Evolutionary conservation across 2,113 vertebrate species (phyloP), one percentile per base, ranked within the genome.

Genomic region (Castor canadensis): DNA sequence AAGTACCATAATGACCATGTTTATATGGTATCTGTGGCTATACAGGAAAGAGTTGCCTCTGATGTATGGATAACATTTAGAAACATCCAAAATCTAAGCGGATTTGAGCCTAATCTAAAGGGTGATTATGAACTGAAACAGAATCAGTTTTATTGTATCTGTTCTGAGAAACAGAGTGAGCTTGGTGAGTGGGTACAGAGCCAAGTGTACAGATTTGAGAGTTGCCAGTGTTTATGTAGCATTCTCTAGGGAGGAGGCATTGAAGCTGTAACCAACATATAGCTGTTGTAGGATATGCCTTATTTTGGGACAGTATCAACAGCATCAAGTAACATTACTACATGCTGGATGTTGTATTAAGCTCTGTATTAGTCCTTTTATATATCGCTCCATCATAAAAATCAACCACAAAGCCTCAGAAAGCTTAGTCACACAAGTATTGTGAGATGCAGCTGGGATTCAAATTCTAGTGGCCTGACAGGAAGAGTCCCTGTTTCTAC

Each of bases 41-140:
- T 82, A 77, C n/a, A n/a, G n/a, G n/a, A n/a, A 85, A 81, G 75
- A 56, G 38, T 76, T 43, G 17, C 40, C 60, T 85, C 28, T 54
- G 75, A 72, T 86, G 19, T 81, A 38, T 60, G 58, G 30, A 5
- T 66, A 75, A 82, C 8, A 43, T 76, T 86, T 92, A 60, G 60
- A 86, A 91, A 93, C 58, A 84, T 88, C 64, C n/a, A 67, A 88
- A 84, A 56, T 8, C 52, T 77, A 75, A 75, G 89, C 58, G 73
- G 83, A 69, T 32, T 76, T 43, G 38, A 35, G 13, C 67, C 5
- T 72, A 24, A 67, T 62, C 20, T 67, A 38, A 83, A 71, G 49
- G 20, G 77, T 85, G 64, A 88, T 22, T 79, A 40, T 58, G 84
- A 80, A 6, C 12, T n/a, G 62, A 84, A 62, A 75, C 22, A 0